Evolutionary conservation across 2,888 invertebrate genomes (phyloP), one percentile per base, ranked within the genome.

Genomic region (Brenthis daphne): DNA sequence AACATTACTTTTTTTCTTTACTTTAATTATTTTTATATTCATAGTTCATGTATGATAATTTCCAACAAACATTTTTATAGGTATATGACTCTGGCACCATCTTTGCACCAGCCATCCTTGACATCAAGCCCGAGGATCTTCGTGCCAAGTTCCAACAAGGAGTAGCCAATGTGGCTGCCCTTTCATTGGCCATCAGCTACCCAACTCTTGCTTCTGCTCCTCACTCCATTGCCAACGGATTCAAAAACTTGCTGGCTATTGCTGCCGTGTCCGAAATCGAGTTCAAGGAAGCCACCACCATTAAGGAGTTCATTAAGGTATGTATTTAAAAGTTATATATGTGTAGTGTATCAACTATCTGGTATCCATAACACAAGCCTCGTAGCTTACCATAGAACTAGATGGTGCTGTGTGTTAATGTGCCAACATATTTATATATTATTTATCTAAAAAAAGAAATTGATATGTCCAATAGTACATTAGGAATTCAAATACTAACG

Each of bases 1-100:
- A 0, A 29, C 29, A 29, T 29, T 29, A 24, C 24, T 24, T 24
- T 24, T 24, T 24, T 24, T 24, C 24, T 24, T 24, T 24, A 24
- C 3, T 24, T 24, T 24, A 24, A 24, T 24, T 3, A 24, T 24
- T 24, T 24, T 24, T 24, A 24, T 24, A 24, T 24, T 24, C 24
- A 24, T 24, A 24, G 24, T 24, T 3, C 2, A 24, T 4, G 3
- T 24, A 24, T 24, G 29, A 29, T 29, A 29, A 29, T 29, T 24
- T 57, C 6, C n/a, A 66, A 14, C 13, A 43, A 13, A 64, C 51
- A 69, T 65, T 71, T 66, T 68, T 75, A 3, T 69, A 93, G 93
- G 99, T 99, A 2, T 99, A 99, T 81, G 99, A 99, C 88, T 98
- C 98, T 74, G 99, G 99, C 69, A 99, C 99, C 77, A 97, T 99